Base-by-base conservation (phyloP, 1,140 invertebrate species). In the Zeugodacus cucurbitae region DNA sequence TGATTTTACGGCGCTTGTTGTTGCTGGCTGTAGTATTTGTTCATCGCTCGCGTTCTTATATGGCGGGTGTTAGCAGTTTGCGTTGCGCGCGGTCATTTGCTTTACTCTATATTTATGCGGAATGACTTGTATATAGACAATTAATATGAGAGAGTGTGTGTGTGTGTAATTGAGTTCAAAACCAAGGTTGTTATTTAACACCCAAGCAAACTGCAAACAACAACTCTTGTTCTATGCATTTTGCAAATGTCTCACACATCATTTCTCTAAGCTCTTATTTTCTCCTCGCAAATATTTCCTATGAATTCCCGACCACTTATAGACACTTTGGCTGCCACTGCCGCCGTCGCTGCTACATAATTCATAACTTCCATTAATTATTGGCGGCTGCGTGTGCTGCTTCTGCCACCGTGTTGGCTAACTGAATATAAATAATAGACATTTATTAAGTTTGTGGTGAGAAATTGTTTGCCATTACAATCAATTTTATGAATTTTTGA, bases 111-210 rank as follows among this genome's bases (percentile, higher is more conserved):
- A 48, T 82, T 82, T 82, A 48, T 22, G n/a, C 22, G n/a, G 14
- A 48, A 82, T 54, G 74, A 48, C 22, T 3, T n/a, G 26, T 48
- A 37, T 34, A 7, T 41, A n/a, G n/a, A n/a, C 10, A 11, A 0
- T 20, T 20, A 11, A 54, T 22, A 22, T 82, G 41, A 6, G n/a
- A 26, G 7, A 22, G 74, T 29, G n/a, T 29, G 44, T 41, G 34
- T n/a, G 37, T 74, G 22, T 41, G 20, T 22, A 48, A 10, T 54
- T 44, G 44, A 82, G 74, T 82, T 82, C 74, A 82, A 82, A 82
- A 82, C 74, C 74, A 82, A 82, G 41, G 74, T 82, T 82, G 41
- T 44, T 82, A 48, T 82, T 82, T 82, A 82, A 82, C 74, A 82
- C 74, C 74, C 74, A 82, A 82, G 41, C n/a, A 82, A 82, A 82